Evolutionary conservation across 2,888 invertebrate genomes (phyloP).

Genomic region (Agonopterix subpropinquella): DNA sequence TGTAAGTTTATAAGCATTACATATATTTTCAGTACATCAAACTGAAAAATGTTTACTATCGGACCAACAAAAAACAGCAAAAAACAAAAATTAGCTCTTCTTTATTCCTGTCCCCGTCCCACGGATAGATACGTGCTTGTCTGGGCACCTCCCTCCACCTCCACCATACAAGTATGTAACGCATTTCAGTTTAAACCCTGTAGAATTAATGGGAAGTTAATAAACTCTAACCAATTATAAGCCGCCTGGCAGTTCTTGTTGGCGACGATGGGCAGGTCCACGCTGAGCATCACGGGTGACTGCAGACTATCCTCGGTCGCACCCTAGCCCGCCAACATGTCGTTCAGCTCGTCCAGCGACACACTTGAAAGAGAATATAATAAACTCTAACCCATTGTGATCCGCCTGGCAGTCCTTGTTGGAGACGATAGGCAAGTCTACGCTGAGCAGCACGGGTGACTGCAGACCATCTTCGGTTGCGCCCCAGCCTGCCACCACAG

Average conservation of each 20-base stretch:
- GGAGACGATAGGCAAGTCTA: constrained; percentile 32
- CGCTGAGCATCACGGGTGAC: constrained; percentile 49
- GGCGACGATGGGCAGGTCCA: constrained; percentile 32
- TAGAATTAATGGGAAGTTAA: neutral
- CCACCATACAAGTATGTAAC: too few relatives aligned
- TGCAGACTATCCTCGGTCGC: constrained; percentile 52
- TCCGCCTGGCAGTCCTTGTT: constrained; percentile 11
- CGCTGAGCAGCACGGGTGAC: constrained; percentile 50
- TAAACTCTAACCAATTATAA: constrained; percentile 35
- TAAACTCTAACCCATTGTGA: constrained; percentile 35
- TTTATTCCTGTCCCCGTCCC: too few relatives aligned
- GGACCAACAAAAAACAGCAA: too few relatives aligned
- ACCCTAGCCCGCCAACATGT: constrained; percentile 74
- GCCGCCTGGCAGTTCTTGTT: constrained; percentile 11
- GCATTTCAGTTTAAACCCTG: too few relatives aligned
- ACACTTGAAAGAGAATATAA: constrained; percentile 1
- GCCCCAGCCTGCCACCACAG: constrained; percentile 71
- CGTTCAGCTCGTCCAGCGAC: constrained; percentile 26
- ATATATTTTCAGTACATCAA: too few relatives aligned
- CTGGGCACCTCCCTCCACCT: too few relatives aligned
- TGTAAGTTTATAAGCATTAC: too few relatives aligned
- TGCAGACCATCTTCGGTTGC: constrained; percentile 50
- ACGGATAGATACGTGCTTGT: too few relatives aligned
- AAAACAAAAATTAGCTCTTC: too few relatives aligned
- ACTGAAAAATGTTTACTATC: too few relatives aligned